Conservation (phyloP, 2,797 vertebrate genomes). For the Rhincodon typus region DNA sequence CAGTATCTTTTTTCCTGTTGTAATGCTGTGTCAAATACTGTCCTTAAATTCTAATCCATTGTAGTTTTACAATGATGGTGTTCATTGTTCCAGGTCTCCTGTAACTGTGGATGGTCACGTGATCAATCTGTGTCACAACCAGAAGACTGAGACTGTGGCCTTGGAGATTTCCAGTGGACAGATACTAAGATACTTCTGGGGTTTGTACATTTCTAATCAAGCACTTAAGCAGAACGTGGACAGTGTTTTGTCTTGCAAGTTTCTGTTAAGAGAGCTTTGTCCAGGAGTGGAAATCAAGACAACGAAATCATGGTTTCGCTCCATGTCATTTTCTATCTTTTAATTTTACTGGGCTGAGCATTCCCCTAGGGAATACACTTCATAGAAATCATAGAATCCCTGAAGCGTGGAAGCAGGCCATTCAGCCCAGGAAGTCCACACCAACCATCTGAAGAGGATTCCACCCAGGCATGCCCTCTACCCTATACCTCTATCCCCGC, state of each 20-base stretch:
- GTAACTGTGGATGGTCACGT: slow-evolving; percentile 68
- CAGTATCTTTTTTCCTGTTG: neutral
- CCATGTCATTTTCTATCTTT: neutral
- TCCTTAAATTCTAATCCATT: neutral
- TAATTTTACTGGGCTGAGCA: neutral
- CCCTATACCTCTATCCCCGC: too few relatives aligned
- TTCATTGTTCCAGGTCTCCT: slow-evolving; percentile 56
- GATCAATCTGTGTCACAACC: slow-evolving; percentile 63
- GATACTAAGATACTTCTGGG: slow-evolving; percentile 73
- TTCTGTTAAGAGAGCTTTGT: neutral
- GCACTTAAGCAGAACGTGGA: neutral
- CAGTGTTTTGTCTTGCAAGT: neutral
- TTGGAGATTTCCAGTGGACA: slow-evolving; percentile 74
- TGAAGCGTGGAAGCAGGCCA: too few relatives aligned
- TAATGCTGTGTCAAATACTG: neutral
- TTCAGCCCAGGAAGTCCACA: too few relatives aligned
- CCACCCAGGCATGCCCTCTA: too few relatives aligned
- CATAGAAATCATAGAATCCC: too few relatives aligned
- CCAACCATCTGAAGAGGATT: too few relatives aligned
- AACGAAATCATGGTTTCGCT: neutral
- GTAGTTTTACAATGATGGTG: neutral
- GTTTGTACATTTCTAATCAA: slow-evolving; percentile 56
- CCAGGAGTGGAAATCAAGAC: neutral
- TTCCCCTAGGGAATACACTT: neutral
- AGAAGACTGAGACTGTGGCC: slow-evolving; percentile 64